Evolutionary conservation across 1,140 invertebrate species (phyloP).

Genomic region (Colletes latitarsis): DNA sequence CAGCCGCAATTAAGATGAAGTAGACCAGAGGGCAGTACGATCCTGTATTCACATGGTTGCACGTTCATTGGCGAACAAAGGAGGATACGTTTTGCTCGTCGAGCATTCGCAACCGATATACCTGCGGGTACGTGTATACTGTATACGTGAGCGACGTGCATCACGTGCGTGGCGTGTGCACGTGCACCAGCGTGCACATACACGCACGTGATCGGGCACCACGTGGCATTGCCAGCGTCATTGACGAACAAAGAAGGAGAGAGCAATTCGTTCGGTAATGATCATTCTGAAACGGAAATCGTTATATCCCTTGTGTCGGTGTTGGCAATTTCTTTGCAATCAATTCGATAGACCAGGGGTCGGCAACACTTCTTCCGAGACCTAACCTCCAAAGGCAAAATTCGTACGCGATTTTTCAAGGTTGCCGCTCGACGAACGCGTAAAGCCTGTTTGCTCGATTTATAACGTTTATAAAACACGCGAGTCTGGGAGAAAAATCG

Average conservation of each 20-base stretch:
- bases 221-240: conserved; percentile 23
- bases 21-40: conserved; percentile 19
- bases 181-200: neutral
- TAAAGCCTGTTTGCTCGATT: too few relatives aligned
- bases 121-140: neutral
- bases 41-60: conserved; percentile 13
- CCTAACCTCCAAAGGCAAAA: too few relatives aligned
- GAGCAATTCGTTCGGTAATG: conserved; percentile 17
- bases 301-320: neutral
- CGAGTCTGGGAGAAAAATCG: too few relatives aligned
- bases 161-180: neutral
- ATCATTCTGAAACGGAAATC: conserved; percentile 36
- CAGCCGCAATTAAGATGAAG: conserved; percentile 28
- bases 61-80: conserved; percentile 38
- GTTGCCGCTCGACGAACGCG: too few relatives aligned
- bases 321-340: neutral
- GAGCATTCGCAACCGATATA: conserved; percentile 9
- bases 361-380: too few relatives aligned
- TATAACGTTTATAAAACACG: too few relatives aligned
- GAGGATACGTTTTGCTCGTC: conserved; percentile 30
- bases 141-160: neutral
- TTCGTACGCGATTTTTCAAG: too few relatives aligned
- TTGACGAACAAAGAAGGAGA: conserved; percentile 39
- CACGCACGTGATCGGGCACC: conserved; percentile 15
- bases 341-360: neutral